These are phyloP conservation scores for Barnardius zonarius DNA, from an alignment of 2,113 vertebrate species.

Conservation along the genomic window DNA sequence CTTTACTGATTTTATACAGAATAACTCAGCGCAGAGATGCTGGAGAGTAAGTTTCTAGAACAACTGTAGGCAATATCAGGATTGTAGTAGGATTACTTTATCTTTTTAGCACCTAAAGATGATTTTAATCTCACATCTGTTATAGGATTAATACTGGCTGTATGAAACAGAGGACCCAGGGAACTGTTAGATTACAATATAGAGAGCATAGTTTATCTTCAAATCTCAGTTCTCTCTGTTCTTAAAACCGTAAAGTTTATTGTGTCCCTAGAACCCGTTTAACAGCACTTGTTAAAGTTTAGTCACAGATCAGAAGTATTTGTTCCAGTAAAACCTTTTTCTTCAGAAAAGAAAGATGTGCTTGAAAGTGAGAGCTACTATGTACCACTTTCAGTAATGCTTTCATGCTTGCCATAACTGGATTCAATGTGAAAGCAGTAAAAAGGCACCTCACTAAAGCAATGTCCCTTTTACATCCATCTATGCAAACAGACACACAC, in stretches of 20 bases:
- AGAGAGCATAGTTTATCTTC: slow-evolving; percentile 8
- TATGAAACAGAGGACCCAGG: not conserved
- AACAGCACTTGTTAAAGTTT: not conserved
- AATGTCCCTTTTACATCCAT: not conserved
- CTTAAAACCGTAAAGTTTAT: not conserved
- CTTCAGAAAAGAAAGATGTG: not conserved
- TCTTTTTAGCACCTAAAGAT: not conserved
- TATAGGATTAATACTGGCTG: not conserved
- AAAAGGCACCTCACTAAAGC: not conserved
- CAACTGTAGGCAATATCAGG: not conserved
- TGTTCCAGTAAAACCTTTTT: not conserved
- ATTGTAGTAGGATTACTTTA: not conserved
- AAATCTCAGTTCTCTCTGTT: not conserved
- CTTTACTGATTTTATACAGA: not conserved
- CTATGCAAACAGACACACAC: not conserved
- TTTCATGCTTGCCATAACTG: not conserved
- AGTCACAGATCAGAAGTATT: not conserved
- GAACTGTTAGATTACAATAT: not conserved
- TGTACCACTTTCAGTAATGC: not conserved
- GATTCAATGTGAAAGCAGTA: not conserved
- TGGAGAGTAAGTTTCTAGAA: not conserved
- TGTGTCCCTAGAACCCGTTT: not conserved
- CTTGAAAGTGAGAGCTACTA: not conserved
- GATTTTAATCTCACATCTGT: not conserved
- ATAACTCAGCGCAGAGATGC: rapidly evolving